These are phyloP conservation scores for Rhyacichthys aspro DNA, from an alignment of 2,797 vertebrate genomes.

Conservation along the genomic window DNA sequence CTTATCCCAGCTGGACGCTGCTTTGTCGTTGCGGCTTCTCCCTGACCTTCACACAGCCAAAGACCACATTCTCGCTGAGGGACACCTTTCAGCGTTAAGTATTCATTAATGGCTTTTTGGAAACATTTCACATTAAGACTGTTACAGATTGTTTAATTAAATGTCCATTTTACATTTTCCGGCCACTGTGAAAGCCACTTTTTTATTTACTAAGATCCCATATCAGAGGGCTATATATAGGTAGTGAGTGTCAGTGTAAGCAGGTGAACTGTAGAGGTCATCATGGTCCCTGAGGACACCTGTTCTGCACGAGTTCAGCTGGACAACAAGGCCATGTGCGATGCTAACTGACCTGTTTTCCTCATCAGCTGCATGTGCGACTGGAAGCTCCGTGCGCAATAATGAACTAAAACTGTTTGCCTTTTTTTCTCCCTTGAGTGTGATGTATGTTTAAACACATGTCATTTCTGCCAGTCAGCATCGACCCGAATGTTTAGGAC, in stretches of 20 bases:
- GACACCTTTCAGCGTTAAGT: neutral
- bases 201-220: neutral
- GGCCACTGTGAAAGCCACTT: neutral
- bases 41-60: slow-evolving; percentile 37
- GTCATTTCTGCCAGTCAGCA: slow-evolving; percentile 3
- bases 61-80: neutral
- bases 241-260: neutral
- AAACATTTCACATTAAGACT: too few species aligned
- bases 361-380: slow-evolving; percentile 23
- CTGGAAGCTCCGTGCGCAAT: slow-evolving; percentile 23
- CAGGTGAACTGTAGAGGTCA: slow-evolving; percentile 16
- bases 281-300: slow-evolving; percentile 8
- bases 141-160: too few species aligned
- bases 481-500: slow-evolving; percentile 16
- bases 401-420: slow-evolving; percentile 1
- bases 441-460: slow-evolving; percentile 12
- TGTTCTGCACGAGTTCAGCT: slow-evolving; percentile 16
- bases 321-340: slow-evolving; percentile 13
- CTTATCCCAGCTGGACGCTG: slow-evolving; percentile 51
- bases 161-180: too few species aligned
- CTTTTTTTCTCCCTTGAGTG: slow-evolving; percentile 13
- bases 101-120: too few species aligned
- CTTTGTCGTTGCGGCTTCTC: slow-evolving; percentile 27
- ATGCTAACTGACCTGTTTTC: slow-evolving; percentile 13
- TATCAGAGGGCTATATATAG: neutral